phyloP scores from a whole-genome alignment of 2,113 vertebrate species.

The Chloebia gouldiae region DNA sequence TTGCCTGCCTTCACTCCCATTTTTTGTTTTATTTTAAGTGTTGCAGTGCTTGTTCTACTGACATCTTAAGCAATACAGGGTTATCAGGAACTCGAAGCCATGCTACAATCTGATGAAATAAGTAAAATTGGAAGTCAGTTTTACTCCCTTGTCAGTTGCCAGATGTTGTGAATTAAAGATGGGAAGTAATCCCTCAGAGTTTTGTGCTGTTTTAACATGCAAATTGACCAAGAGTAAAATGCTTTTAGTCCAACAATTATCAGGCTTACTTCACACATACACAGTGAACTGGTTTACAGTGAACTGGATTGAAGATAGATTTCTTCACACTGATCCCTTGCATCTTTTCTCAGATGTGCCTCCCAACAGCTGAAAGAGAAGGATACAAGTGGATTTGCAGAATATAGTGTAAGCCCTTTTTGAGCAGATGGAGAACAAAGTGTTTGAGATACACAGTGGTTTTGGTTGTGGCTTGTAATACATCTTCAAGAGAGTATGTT shows the following conservation, averaged over 20 bases:
- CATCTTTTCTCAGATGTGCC: background rate
- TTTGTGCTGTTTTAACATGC: background rate
- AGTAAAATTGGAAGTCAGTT: background rate
- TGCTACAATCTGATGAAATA: background rate
- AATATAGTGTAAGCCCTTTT: background rate
- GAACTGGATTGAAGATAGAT: background rate
- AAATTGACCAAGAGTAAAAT: background rate
- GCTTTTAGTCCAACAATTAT: background rate
- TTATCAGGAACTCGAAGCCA: background rate
- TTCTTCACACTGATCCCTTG: background rate
- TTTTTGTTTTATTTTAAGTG: background rate
- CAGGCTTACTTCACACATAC: background rate
- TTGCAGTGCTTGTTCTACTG: background rate
- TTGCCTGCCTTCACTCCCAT: background rate
- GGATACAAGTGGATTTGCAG: slow-evolving; percentile 4
- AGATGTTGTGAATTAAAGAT: background rate
- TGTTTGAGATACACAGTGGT: background rate
- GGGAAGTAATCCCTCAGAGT: background rate
- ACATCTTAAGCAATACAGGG: background rate
- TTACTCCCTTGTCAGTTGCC: background rate
- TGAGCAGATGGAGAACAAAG: background rate
- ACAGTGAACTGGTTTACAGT: background rate
- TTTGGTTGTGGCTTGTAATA: background rate
- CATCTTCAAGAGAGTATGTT: background rate
- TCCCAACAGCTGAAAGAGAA: background rate